phyloP scores from a whole-genome alignment of 2,888 invertebrate species.

The Spilosoma lubricipeda region DNA sequence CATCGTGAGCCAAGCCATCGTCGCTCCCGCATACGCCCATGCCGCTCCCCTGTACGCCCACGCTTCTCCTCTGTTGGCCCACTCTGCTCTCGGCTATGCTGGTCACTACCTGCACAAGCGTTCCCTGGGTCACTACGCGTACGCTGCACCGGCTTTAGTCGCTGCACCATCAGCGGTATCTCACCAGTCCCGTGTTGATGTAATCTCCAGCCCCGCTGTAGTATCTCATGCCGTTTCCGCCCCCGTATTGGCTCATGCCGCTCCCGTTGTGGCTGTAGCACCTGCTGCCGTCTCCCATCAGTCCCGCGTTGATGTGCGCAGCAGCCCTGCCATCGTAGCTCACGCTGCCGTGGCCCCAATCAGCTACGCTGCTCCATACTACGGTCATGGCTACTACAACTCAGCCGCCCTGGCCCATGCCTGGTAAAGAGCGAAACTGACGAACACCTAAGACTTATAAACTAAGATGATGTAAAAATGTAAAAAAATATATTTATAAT shows the following conservation, averaged over 20 bases:
- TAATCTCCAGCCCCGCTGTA: conserved; percentile 58
- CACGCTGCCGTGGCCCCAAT: conserved; percentile 61
- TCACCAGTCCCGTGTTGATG: conserved; percentile 75
- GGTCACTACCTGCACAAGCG: conserved; percentile 62
- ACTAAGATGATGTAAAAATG: conserved; percentile 57
- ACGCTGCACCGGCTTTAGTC: conserved; percentile 60
- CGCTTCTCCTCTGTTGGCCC: conserved; percentile 46
- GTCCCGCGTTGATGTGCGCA: conserved; percentile 66
- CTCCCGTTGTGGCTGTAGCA: conserved; percentile 41
- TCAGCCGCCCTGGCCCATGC: conserved; percentile 66
- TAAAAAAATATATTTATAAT: conserved; percentile 19
- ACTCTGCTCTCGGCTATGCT: conserved; percentile 48
- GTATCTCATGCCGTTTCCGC: conserved; percentile 65
- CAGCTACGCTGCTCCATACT: conserved; percentile 55
- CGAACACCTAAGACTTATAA: conserved; percentile 65
- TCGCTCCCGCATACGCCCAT: conserved; percentile 37
- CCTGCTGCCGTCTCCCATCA: conserved; percentile 76
- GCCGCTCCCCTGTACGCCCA: conserved; percentile 48
- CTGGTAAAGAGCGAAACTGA: conserved; percentile 77
- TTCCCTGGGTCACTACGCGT: conserved; percentile 63
- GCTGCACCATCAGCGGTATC: conserved; percentile 80
- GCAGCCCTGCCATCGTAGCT: conserved; percentile 54
- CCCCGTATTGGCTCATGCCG: conserved; percentile 49
- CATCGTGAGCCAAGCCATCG: conserved; percentile 55
- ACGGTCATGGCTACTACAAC: conserved; percentile 52